Conservation (phyloP, 1,140 invertebrate genomes). For the Holotrichia oblita region DNA sequence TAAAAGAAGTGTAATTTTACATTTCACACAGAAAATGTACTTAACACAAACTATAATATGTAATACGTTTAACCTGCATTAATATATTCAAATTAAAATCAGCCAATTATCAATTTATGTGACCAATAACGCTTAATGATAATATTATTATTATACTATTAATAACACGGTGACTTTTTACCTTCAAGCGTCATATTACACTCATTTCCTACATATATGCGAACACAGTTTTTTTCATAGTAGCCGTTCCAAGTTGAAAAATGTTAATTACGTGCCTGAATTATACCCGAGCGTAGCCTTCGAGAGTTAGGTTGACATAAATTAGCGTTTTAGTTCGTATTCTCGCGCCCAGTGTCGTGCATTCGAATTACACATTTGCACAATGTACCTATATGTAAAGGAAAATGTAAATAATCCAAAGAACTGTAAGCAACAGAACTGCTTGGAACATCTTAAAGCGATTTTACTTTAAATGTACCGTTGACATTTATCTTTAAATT, state of each 20-base stretch:
- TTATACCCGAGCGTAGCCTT: slow-evolving; percentile 25
- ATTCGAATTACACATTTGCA: not conserved
- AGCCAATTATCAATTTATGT: slow-evolving; percentile 14
- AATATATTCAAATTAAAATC: slow-evolving; percentile 9
- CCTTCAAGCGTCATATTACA: not conserved
- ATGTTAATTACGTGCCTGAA: slow-evolving; percentile 34
- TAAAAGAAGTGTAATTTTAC: too few relatives aligned
- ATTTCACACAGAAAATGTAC: too few relatives aligned
- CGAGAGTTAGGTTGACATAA: slow-evolving; percentile 27
- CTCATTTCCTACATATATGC: not conserved
- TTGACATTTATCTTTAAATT: too few relatives aligned
- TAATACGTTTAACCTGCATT: too few relatives aligned
- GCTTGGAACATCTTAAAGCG: too few relatives aligned
- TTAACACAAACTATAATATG: too few relatives aligned
- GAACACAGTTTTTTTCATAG: not conserved
- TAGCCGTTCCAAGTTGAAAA: slow-evolving; percentile 8
- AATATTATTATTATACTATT: slow-evolving; percentile 4
- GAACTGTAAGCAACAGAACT: too few relatives aligned
- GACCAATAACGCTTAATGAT: not conserved
- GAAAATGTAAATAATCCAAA: too few relatives aligned
- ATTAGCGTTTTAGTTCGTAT: not conserved
- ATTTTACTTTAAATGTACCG: too few relatives aligned
- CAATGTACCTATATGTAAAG: too few relatives aligned
- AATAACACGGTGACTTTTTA: slow-evolving; percentile 1
- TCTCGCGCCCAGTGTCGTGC: not conserved